Evolutionary conservation across 2,888 invertebrate genomes (phyloP), one percentile per base, ranked within the genome.

Genomic region (Sinotaia quadrata): DNA sequence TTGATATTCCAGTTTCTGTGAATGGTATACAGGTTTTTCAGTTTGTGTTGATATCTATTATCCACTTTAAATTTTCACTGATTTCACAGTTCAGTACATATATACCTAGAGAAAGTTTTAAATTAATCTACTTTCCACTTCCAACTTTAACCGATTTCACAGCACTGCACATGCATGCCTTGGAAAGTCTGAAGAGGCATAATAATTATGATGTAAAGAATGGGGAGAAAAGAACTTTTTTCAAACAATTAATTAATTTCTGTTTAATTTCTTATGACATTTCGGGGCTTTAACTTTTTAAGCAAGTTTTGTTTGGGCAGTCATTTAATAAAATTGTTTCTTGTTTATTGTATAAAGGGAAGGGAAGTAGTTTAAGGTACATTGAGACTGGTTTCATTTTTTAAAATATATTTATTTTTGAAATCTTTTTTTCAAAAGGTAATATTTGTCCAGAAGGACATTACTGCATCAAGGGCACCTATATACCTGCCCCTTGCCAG

Each of bases 361-460:
- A 49, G 21, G 0, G 1, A n/a, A n/a, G n/a, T n/a, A 41, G 41
- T 41, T 41, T 10, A 10, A 10, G 18, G 41, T 41, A 41, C 41
- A 41, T 18, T 41, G n/a, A n/a, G n/a, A n/a, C n/a, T n/a, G n/a
- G n/a, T n/a, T n/a, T n/a, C n/a, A n/a, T n/a, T n/a, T n/a, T n/a
- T n/a, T n/a, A n/a, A n/a, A n/a, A n/a, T n/a, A n/a, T n/a, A n/a
- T n/a, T n/a, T n/a, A n/a, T n/a, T n/a, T n/a, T n/a, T n/a, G n/a
- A n/a, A n/a, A n/a, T n/a, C n/a, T n/a, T n/a, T n/a, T n/a, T n/a
- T n/a, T 33, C 34, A 66, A 24, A 71, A 82, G 85, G 85, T 47
- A 76, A 84, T 68, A 82, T 85, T 37, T 87, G 87, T 69, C 84
- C 84, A 7, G 75, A 66, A 29, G 87, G 87, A 5, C 73, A 77